Evolutionary conservation across 2,113 vertebrate genomes (phyloP).

Genomic region (Epinephelus moara): DNA sequence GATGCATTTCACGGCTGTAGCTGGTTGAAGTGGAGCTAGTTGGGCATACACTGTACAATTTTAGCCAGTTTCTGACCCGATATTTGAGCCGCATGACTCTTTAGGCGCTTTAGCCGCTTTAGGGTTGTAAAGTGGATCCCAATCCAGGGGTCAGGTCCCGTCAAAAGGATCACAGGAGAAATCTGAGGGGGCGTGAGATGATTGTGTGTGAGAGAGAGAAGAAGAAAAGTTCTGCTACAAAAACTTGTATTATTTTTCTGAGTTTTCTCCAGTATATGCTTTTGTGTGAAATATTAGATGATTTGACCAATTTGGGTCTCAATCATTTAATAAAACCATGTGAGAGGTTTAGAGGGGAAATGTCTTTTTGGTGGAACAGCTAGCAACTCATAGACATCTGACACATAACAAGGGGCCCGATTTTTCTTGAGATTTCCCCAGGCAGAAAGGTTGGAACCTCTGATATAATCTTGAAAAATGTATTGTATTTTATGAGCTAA

Average conservation of each 20-base stretch:
- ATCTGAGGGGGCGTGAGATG: not conserved
- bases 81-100: too few species aligned
- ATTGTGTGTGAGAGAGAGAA: not conserved
- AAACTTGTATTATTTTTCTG: not conserved
- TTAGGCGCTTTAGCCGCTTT: not conserved
- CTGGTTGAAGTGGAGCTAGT: not conserved
- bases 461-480: not conserved
- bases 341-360: not conserved
- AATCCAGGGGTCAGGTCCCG: not conserved
- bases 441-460: not conserved
- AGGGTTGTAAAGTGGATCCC: not conserved
- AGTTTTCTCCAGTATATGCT: not conserved
- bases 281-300: not conserved
- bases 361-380: not conserved
- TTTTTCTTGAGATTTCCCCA: not conserved
- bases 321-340: not conserved
- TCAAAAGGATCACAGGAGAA: not conserved
- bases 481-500: not conserved
- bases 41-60: too few species aligned
- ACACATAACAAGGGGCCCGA: not conserved
- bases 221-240: not conserved
- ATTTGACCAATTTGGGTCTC: not conserved
- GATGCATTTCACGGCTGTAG: not conserved
- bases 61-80: too few species aligned
- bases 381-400: not conserved